Base-by-base conservation (phyloP, 2,797 vertebrate species). In the Lepidocolaptes lacrymiger region DNA sequence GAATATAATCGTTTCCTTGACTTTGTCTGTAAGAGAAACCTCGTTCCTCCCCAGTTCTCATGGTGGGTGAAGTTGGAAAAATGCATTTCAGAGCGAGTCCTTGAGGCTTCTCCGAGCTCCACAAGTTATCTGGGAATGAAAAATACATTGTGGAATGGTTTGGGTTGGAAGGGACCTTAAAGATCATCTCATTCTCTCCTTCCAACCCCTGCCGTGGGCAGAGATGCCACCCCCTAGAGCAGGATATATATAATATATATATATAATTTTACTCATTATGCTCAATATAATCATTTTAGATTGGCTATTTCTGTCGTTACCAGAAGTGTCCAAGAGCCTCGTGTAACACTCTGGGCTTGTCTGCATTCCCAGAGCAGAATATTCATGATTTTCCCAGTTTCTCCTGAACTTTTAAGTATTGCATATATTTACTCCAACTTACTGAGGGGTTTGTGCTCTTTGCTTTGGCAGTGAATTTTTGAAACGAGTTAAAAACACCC, bases 1-100 rank as follows among this genome's bases (percentile, higher is more conserved):
- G 93, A 95, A 93, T 95, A 51, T 73, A 85, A 71, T 74, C 15
- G 71, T 88, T 93, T 88, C 59, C 36, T 30, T 39, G 71, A 63
- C 20, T 84, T 89, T 59, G 8, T 77, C 34, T 79, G 75, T 77
- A 86, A 93, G 51, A 26, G 44, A 81, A 91, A n/a, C 75, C 49
- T 34, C 0, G 0, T 79, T 79, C 59, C 28, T 91, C 19, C 24
- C 34, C 14, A 51, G n/a, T 92, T 94, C 39, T 73, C 49, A 20
- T 27, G 79, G 61, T 82, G 76, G 12, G 55, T 88, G 21, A 12
- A 92, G 72, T 71, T 59, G 30, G 6, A 41, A 72, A 37, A 79
- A 43, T 15, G 7, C 21, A 10, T 83, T 84, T 44, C 5, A 44
- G 83, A 89, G 34, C 11, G 37, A 86, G 10, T 68, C 54, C 21